Evolutionary conservation across 1,140 invertebrate genomes (phyloP).

Genomic region (Archegozetes longisetosus): DNA sequence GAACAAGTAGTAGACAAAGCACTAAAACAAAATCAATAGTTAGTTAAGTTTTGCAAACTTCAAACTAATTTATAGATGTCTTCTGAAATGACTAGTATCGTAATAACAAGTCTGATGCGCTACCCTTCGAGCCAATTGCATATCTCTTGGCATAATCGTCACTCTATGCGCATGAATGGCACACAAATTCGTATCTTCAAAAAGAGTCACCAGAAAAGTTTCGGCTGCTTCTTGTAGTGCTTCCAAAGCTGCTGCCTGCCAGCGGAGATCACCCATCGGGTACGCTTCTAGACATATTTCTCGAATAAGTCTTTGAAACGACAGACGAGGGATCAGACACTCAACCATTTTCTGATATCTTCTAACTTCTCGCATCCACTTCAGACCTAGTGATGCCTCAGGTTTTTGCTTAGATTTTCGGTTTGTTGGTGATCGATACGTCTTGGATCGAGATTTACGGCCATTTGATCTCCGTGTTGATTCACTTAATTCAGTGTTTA

Average conservation of each 20-base stretch:
- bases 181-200: constrained; percentile 30
- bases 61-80: too few relatives aligned
- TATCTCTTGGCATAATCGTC: constrained; percentile 27
- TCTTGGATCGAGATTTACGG: too few relatives aligned
- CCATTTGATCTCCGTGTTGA: too few relatives aligned
- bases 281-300: constrained; percentile 51
- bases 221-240: constrained; percentile 29
- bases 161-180: constrained; percentile 28
- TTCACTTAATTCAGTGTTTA: too few relatives aligned
- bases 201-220: constrained; percentile 26
- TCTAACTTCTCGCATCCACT: constrained; percentile 34
- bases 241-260: constrained; percentile 44
- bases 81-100: too few relatives aligned
- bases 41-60: too few relatives aligned
- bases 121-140: constrained; percentile 25
- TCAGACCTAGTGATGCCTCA: too few relatives aligned
- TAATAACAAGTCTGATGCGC: neutral
- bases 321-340: constrained; percentile 40
- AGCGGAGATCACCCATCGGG: constrained; percentile 53
- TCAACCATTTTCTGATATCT: constrained; percentile 51
- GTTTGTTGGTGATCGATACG: too few relatives aligned
- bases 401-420: too few relatives aligned
- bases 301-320: constrained; percentile 33
- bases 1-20: too few relatives aligned
- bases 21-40: too few relatives aligned